Evolutionary conservation across 1,140 invertebrate genomes (phyloP), one percentile per base, ranked within the genome.

Genomic region (Penaeus chinensis): DNA sequence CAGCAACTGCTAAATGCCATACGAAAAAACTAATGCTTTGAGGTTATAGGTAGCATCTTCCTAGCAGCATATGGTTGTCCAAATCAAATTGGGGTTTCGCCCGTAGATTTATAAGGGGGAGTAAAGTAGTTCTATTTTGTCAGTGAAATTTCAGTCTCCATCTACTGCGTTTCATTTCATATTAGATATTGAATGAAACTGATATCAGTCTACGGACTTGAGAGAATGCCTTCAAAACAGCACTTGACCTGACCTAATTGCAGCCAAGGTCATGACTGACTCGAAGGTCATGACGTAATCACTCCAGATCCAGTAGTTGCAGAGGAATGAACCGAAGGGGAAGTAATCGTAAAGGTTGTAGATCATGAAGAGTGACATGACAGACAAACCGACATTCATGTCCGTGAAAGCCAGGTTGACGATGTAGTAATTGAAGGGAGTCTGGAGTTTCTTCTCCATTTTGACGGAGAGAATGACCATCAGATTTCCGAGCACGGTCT

Each of bases 211-310:
- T 54, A 11, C 16, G 54, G 54, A 54, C 1, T 54, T 54, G 54
- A 54, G 16, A 0, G 54, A 54, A 54, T 54, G 54, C 54, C 22
- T 65, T 27, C 27, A 42, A 78, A 16, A 20, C 7, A 76, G 42
- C 19, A 20, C 91, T n/a, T 91, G 87, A 88, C 92, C 92, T n/a
- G 91, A 88, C n/a, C 92, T 92, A 77, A 93, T 92, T 18, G 91
- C 92, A 27, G 92, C 89, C 0, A 93, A 87, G 0, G 92, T 92
- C 85, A 92, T 92, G 54, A 92, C 92, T 3, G 92, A 92, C 27
- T 92, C 92, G 81, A 93, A 92, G 11, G 92, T 93, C 92, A 92
- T 92, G 24, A 91, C 91, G 88, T 92, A 93, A 88, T 93, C 92
- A 76, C 91, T 92, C 87, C 92, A 92, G 60, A 93, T 91, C 92